Conservation (phyloP, 1,140 invertebrate genomes). For the Sarcophaga peregrina region DNA sequence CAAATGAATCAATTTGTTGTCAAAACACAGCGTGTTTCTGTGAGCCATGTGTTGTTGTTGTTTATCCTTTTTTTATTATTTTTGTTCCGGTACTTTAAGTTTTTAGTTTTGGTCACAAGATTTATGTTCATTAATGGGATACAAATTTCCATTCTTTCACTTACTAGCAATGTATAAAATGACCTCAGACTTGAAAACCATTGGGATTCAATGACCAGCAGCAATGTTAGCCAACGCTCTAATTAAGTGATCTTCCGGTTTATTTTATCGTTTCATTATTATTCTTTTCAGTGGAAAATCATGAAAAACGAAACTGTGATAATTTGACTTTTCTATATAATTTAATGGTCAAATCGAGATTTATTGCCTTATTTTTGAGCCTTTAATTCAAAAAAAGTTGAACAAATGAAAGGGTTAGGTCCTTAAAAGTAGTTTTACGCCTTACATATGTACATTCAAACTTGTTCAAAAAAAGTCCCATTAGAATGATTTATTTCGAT, state of each 20-base stretch:
- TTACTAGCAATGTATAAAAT: not conserved
- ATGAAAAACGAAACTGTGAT: conserved; percentile 1
- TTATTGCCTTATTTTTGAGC: conserved; percentile 21
- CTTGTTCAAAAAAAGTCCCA: not conserved
- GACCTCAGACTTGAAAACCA: conserved; percentile 4
- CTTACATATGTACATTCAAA: not conserved
- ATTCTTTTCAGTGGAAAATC: not conserved
- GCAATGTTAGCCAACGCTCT: conserved; percentile 22
- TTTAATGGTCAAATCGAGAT: conserved; percentile 37
- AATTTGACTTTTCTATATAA: conserved; percentile 32
- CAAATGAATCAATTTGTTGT: not conserved
- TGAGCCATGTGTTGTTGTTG: not conserved
- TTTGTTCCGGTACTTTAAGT: conserved; percentile 39
- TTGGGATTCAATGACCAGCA: conserved; percentile 22
- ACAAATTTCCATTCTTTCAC: not conserved
- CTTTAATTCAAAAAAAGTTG: not conserved
- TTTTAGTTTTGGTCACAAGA: conserved; percentile 33
- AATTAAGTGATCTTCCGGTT: conserved; percentile 41
- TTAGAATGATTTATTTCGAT: conserved; percentile 26
- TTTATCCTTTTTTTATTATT: conserved; percentile 4
- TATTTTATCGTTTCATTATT: not conserved
- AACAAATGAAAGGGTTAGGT: conserved; percentile 2
- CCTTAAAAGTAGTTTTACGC: not conserved
- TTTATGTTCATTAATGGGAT: conserved; percentile 33
- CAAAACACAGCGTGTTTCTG: conserved; percentile 24